These are phyloP conservation scores for Catagonus wagneri DNA, from an alignment of 2,113 vertebrate species.

Conservation along the genomic window DNA sequence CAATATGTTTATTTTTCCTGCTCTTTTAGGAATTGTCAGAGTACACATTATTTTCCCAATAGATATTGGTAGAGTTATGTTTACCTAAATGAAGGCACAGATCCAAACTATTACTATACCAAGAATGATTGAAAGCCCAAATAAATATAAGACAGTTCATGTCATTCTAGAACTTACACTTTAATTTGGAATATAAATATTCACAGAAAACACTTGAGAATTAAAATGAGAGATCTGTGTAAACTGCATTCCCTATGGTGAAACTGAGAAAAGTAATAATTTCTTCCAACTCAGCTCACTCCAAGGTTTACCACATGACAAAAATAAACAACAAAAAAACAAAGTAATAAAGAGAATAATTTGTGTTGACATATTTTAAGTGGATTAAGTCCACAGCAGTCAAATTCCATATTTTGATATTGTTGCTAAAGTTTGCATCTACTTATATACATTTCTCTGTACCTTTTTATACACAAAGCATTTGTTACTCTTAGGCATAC, in stretches of 20 bases:
- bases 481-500: background rate
- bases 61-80: background rate
- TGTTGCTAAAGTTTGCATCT: background rate
- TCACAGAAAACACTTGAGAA: background rate
- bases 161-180: background rate
- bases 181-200: conserved; percentile 35
- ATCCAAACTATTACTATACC: background rate
- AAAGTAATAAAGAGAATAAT: background rate
- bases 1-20: background rate
- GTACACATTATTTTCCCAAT: background rate
- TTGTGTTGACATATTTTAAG: background rate
- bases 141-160: background rate
- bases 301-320: background rate
- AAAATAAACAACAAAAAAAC: background rate
- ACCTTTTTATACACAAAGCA: background rate
- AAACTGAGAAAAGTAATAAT: background rate
- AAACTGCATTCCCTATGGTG: background rate
- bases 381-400: background rate
- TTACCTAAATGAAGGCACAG: background rate
- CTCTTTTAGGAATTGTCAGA: background rate
- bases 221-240: background rate
- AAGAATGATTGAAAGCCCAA: background rate
- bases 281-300: background rate
- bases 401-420: background rate
- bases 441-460: background rate